Evolutionary conservation across 2,113 vertebrate species (phyloP), one percentile per base, ranked within the genome.

Genomic region (Orycteropus afer): DNA sequence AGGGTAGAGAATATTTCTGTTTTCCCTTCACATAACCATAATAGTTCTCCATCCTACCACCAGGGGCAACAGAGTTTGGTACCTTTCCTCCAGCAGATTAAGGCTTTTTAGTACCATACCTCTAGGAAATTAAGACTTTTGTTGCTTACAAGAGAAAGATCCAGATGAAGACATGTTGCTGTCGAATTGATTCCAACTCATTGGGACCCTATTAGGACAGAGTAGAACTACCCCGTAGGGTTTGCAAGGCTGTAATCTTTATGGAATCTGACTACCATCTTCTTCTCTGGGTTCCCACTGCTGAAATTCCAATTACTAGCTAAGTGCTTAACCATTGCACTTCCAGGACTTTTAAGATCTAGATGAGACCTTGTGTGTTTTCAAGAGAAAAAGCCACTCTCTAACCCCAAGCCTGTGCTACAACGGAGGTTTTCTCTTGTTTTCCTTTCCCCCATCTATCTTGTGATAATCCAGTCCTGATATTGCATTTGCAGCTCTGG

Each of bases 21-120:
- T 80, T 88, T 61, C 18, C 25, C 20, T 80, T 27, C 23, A 37
- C 13, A 10, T 0, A 40, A 49, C 42, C 29, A 51, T 0, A 11
- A 0, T 20, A 3, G 27, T 34, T 55, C 12, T 29, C 77, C 4
- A 3, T 9, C 34, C 42, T 1, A 23, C 1, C 42, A 25, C 7
- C 59, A 55, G 49, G 40, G 69, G 37, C 5, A 25, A n/a, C 1
- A 74, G 47, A 3, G 1, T 85, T 55, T 22, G 37, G 8, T 29
- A 2, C 7, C 15, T 13, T 80, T 57, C 20, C 37, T 74, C 32
- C 45, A 89, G 51, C 20, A 71, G 9, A 18, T 67, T 34, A 18
- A 81, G 32, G 20, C 4, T n/a, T n/a, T 83, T 53, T 17, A 40
- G 9, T 25, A 3, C 7, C 17, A 17, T 78, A 57, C 23, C 29